These are phyloP conservation scores for Tolmerus cingulatus DNA, from an alignment of 2,888 invertebrate species.

Conservation along the genomic window DNA sequence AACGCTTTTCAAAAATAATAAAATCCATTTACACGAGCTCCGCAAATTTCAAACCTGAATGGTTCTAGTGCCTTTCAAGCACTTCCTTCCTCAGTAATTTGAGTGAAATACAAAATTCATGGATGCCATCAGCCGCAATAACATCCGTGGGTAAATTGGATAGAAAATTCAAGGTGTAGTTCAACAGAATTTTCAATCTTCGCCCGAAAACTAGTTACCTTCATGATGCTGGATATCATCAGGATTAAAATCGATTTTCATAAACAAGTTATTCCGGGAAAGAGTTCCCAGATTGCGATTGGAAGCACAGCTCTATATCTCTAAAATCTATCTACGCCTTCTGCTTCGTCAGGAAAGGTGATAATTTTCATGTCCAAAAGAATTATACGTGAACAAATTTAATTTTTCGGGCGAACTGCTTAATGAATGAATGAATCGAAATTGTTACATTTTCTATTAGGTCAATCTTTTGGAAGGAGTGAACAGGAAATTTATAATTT, in stretches of 20 bases:
- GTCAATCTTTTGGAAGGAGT: no score
- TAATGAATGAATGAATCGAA: neutral
- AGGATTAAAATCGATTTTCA: constrained; percentile 29
- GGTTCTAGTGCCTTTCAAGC: neutral
- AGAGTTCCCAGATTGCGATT: neutral
- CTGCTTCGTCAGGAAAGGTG: neutral
- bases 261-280: constrained; percentile 4
- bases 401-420: neutral
- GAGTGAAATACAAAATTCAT: neutral
- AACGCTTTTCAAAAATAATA: neutral
- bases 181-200: constrained; percentile 5
- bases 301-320: neutral
- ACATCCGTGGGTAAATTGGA: constrained; percentile 8
- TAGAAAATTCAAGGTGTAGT: neutral
- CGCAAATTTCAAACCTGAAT: neutral
- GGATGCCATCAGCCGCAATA: neutral
- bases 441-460: neutral
- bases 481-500: neutral
- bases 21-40: neutral
- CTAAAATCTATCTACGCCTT: neutral
- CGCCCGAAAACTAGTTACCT: constrained; percentile 8
- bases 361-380: neutral
- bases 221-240: neutral
- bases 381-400: neutral
- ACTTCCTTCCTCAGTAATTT: neutral